Evolutionary conservation across 2,113 vertebrate genomes (phyloP), one percentile per base, ranked within the genome.

Genomic region (Scolopax mira): DNA sequence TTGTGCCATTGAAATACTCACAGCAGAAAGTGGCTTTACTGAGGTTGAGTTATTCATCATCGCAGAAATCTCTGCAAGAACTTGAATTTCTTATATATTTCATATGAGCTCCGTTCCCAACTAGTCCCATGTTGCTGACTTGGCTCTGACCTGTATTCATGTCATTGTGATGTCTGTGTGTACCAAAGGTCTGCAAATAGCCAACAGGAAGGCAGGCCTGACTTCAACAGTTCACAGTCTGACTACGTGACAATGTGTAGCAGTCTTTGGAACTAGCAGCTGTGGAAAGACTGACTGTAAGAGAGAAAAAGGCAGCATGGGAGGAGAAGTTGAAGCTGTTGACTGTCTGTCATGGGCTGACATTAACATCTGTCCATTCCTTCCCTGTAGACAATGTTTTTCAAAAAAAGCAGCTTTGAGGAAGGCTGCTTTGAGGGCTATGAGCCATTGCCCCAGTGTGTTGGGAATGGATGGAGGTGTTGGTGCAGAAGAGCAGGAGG

Each of bases 371-470:
- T 71, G 35, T 65, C 69, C 37, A 2, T 57, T 64, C 48, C 41
- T 88, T 77, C 54, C 31, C 71, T 3, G 2, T 28, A 55, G 49
- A 31, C 41, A 46, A 10, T 18, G 17, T 44, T 86, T 46, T 79
- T 61, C 23, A 79, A 81, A 28, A 85, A 51, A 79, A 93, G 46
- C 25, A 73, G 41, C 54, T 93, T 54, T 39, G 73, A 79, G 37
- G 55, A 89, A n/a, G 4, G 1, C 17, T 79, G 27, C 58, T 79
- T 42, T 77, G 58, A 75, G 35, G 18, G 13, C 30, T 85, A 54
- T 0, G 2, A 83, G 41, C 70, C n/a, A 10, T 9, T 24, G 8
- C 10, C 30, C 14, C 1, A 8, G 24, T 3, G 4, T 0, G 0
- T 12, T 62, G 46, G 51, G 37, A 67, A 55, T 11, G 58, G 49